Percentiles rank a stretch among this genome's conserved stretches.
Evolutionary conservation across 1,140 invertebrate genomes (phyloP).

Genomic region (Schmidtea mediterranea): DNA sequence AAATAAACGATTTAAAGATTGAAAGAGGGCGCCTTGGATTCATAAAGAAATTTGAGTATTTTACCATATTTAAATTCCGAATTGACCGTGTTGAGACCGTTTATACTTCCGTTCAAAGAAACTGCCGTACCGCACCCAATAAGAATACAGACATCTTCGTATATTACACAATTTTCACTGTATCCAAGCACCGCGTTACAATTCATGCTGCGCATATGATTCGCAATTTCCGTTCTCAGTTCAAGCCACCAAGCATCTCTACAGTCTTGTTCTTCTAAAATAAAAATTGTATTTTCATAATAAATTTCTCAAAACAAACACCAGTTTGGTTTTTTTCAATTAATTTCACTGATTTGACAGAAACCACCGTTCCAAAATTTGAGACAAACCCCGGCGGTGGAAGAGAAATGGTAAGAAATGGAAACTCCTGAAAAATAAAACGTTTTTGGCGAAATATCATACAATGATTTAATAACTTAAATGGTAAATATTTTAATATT

Average conservation of each 20-base stretch:
- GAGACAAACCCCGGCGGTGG: constrained; percentile 61
- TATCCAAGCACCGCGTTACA: constrained; percentile 83
- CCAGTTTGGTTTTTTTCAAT: constrained; percentile 32
- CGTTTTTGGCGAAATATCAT: constrained; percentile 18
- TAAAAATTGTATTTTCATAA: constrained; percentile 12
- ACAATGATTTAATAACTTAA: too few species aligned
- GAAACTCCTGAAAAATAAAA: constrained; percentile 60
- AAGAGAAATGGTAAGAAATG: constrained; percentile 67
- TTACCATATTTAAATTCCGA: constrained; percentile 45
- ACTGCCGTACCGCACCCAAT: constrained; percentile 75
- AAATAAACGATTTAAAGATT: too few species aligned
- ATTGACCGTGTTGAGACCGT: not conserved
- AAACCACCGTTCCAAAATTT: constrained; percentile 53
- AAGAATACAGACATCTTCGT: constrained; percentile 73
- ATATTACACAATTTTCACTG: constrained; percentile 56
- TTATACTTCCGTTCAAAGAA: constrained; percentile 32
- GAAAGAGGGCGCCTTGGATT: too few species aligned
- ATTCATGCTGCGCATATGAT: constrained; percentile 55
- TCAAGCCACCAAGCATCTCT: constrained; percentile 82
- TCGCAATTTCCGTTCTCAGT: constrained; percentile 64
- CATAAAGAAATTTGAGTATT: too few species aligned
- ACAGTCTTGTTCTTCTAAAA: constrained; percentile 56
- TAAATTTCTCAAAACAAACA: not conserved
- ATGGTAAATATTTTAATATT: too few species aligned
- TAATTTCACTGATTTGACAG: constrained; percentile 48